These are phyloP conservation scores for Andrena bicolor DNA, from an alignment of 2,888 invertebrate species.

Conservation along the genomic window DNA sequence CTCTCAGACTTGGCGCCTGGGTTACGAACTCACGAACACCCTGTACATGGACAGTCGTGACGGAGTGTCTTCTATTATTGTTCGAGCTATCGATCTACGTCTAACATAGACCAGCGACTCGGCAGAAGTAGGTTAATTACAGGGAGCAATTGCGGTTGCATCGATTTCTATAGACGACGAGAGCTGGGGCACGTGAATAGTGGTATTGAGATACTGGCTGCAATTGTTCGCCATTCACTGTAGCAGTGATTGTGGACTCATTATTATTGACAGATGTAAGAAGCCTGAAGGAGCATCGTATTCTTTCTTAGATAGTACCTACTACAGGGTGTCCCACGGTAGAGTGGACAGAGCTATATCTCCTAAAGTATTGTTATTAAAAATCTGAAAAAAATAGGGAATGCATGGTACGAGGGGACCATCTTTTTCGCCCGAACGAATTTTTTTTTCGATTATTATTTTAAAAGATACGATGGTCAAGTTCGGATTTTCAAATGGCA, in stretches of 20 bases:
- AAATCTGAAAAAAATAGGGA: too few species aligned
- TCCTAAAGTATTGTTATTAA: too few species aligned
- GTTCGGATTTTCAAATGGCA: too few species aligned
- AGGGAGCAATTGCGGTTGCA: slow-evolving; percentile 7
- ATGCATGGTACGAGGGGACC: too few species aligned
- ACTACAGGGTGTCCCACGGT: too few species aligned
- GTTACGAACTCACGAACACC: neutral
- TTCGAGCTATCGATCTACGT: neutral
- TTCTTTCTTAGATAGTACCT: too few species aligned
- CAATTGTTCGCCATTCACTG: neutral
- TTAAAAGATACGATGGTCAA: too few species aligned
- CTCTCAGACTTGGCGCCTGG: neutral
- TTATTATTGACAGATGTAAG: neutral
- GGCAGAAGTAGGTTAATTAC: slow-evolving; percentile 1
- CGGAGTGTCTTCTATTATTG: slow-evolving; percentile 3
- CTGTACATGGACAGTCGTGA: neutral
- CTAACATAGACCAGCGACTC: neutral
- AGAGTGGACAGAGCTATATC: too few species aligned
- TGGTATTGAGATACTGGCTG: neutral
- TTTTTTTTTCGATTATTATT: too few species aligned
- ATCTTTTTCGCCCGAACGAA: too few species aligned
- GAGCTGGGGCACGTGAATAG: slow-evolving; percentile 1
- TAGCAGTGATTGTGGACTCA: neutral
- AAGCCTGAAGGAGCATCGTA: neutral
- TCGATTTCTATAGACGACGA: slow-evolving; percentile 10